Conservation (phyloP, 2,797 vertebrate genomes). For the Cebuella pygmaea region DNA sequence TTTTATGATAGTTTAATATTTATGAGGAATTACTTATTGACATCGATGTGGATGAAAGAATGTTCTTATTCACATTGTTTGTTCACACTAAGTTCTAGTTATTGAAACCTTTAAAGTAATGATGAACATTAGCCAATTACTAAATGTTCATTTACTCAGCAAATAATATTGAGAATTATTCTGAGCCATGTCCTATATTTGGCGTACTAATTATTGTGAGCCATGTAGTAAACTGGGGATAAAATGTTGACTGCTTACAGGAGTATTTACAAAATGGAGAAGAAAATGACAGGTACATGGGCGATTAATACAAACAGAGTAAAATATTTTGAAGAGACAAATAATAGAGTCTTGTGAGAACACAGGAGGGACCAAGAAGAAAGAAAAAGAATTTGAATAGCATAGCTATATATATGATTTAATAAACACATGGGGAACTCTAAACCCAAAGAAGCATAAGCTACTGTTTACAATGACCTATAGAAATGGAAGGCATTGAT, state of each 20-base stretch:
- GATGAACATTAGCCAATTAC: neutral
- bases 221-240: neutral
- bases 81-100: neutral
- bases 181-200: neutral
- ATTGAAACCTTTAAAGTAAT: neutral
- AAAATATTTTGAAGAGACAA: neutral
- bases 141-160: neutral
- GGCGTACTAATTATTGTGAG: neutral
- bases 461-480: neutral
- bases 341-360: neutral
- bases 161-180: neutral
- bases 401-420: neutral
- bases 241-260: neutral
- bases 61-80: neutral
- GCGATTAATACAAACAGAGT: neutral
- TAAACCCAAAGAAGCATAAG: neutral
- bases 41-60: neutral
- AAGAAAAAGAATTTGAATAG: neutral
- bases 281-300: neutral
- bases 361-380: neutral
- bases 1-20: neutral
- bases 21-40: neutral
- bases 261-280: neutral
- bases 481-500: neutral
- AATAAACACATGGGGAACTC: neutral